These are phyloP conservation scores for Agrypnus murinus DNA, from an alignment of 2,888 invertebrate genomes.

Conservation along the genomic window DNA sequence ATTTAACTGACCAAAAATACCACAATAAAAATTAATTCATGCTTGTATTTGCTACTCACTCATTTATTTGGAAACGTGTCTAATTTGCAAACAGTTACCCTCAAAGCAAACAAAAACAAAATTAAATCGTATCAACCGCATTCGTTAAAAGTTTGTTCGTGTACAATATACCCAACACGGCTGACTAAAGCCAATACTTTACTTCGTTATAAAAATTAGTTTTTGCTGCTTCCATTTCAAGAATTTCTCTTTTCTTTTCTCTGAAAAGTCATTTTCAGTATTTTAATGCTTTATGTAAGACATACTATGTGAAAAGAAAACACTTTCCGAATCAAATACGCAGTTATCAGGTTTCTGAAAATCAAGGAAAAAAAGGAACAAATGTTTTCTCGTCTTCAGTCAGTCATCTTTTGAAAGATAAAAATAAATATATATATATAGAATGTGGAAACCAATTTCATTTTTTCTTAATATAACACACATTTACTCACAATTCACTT, in stretches of 20 bases:
- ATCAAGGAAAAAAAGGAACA: background rate
- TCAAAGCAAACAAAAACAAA: background rate
- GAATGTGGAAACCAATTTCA: slow-evolving; percentile 9
- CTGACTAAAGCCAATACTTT: background rate
- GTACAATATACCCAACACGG: background rate
- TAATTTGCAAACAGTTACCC: background rate
- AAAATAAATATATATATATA: background rate
- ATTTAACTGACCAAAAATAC: too few relatives aligned
- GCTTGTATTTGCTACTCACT: too few relatives aligned
- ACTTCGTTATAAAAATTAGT: background rate
- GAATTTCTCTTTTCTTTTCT: too few relatives aligned
- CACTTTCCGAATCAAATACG: too few relatives aligned
- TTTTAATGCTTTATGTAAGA: too few relatives aligned
- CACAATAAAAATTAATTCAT: too few relatives aligned
- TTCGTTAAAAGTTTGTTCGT: background rate
- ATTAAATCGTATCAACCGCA: background rate
- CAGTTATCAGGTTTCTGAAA: background rate
- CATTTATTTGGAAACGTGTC: too few relatives aligned
- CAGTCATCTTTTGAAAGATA: too few relatives aligned
- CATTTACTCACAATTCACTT: background rate
- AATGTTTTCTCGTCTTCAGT: slow-evolving; percentile 3
- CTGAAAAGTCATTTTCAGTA: too few relatives aligned
- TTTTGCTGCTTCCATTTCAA: too few relatives aligned
- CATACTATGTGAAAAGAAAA: too few relatives aligned
- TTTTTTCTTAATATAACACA: background rate